phyloP scores from a whole-genome alignment of 2,888 invertebrate genomes.

The Odontothrips loti region DNA sequence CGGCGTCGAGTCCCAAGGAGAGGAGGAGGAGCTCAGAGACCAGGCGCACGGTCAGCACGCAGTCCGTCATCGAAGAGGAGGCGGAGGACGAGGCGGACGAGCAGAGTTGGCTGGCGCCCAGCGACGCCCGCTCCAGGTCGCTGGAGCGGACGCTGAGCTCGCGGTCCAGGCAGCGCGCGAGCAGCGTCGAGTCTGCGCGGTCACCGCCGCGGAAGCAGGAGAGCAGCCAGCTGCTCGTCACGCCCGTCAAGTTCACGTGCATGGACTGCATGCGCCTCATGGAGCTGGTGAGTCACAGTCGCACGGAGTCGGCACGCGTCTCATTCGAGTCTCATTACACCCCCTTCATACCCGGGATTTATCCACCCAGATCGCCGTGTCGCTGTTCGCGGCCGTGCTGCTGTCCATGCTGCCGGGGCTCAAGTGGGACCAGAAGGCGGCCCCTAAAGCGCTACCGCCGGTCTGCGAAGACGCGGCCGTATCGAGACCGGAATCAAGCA shows the following conservation, averaged over 20 bases:
- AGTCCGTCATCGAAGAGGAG: neutral
- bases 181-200: neutral
- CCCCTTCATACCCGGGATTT: neutral
- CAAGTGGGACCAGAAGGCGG: constrained; percentile 27
- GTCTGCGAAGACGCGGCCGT: neutral
- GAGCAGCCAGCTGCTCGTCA: neutral
- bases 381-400: neutral
- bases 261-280: constrained; percentile 17
- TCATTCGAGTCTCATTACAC: neutral
- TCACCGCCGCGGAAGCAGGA: neutral
- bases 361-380: neutral
- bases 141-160: neutral
- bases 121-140: neutral
- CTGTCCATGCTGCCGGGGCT: neutral
- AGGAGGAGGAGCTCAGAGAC: neutral
- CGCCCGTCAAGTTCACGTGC: constrained; percentile 15
- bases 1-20: neutral
- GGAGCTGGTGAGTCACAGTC: neutral
- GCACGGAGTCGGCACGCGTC: neutral
- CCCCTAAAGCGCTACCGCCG: neutral
- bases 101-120: neutral
- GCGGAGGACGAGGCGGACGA: neutral
- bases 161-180: neutral
- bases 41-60: neutral
- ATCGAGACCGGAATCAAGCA: neutral